A percentile compares a stretch with the other conserved stretches of the same genome.
phyloP scores from a whole-genome alignment of 2,113 vertebrate species.

The Trematomus loennbergii region DNA sequence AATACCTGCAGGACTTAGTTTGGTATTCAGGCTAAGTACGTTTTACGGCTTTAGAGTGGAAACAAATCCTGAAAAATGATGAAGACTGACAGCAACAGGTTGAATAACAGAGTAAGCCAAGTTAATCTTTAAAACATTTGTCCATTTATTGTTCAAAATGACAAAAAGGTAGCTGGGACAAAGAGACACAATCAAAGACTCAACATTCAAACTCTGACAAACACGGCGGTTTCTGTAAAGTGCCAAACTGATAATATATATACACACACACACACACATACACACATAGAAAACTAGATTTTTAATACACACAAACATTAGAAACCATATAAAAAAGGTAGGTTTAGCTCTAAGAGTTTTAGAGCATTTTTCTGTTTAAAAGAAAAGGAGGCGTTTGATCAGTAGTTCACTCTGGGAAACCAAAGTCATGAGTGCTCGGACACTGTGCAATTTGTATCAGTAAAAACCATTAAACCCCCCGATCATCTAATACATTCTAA shows the following conservation, averaged over 20 bases:
- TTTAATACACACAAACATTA: constrained; percentile 43
- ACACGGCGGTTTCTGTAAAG: constrained; percentile 76
- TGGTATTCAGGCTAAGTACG: not conserved
- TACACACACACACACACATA: not conserved
- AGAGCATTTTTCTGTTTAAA: constrained; percentile 21
- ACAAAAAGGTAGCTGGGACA: constrained; percentile 48
- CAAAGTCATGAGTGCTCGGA: constrained; percentile 46
- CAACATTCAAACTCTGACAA: constrained; percentile 71
- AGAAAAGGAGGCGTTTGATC: constrained; percentile 54
- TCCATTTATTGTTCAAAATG: constrained; percentile 70
- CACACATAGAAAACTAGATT: constrained; percentile 69
- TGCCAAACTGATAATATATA: constrained; percentile 70
- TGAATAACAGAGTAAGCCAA: not conserved
- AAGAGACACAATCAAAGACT: constrained; percentile 53
- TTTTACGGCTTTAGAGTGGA: not conserved
- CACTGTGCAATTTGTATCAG: constrained; percentile 63
- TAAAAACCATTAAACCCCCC: constrained; percentile 21
- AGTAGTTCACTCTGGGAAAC: constrained; percentile 68
- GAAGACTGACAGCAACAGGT: no score
- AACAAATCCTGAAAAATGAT: constrained; percentile 13
- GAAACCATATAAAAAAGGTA: constrained; percentile 53
- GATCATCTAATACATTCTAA: constrained; percentile 68
- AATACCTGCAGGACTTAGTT: not conserved
- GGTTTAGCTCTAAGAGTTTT: constrained; percentile 41
- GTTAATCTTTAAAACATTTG: constrained; percentile 38